Evolutionary conservation across 2,113 vertebrate species (phyloP), one percentile per base, ranked within the genome.

Genomic region (Merops nubicus): DNA sequence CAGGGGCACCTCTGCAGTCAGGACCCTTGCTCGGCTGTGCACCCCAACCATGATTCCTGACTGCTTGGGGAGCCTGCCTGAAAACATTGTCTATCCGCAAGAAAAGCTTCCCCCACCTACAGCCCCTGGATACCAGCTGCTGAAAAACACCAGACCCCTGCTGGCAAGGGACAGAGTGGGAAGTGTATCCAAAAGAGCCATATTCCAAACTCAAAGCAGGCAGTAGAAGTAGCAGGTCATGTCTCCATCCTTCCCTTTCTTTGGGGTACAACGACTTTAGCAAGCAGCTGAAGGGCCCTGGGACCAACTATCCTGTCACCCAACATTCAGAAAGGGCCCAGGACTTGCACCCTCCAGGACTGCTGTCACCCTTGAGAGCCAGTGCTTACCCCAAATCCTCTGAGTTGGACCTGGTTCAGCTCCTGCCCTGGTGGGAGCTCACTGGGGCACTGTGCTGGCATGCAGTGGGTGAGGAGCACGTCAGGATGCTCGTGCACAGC

Each of bases 381-480:
- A 1, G 1, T 43, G 12, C 28, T 31, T 28, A 19, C n/a, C 16
- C 31, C 12, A 88, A 81, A 8, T 5, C 23, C 36, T 54, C 72
- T 65, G 53, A 65, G 80, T 64, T 75, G 67, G 16, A 34, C 53
- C 11, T 38, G 22, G 9, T 56, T 8, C 43, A 47, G 31, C 47
- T 70, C 36, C 26, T 88, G 13, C 9, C 16, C 20, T 48, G 54
- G 4, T 29, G 21, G 12, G 38, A 64, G 68, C 72, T 33, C 43
- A 11, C 36, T 50, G 0, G 0, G 54, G 56, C 50, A 72, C 38
- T 2, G 1, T 19, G 18, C 15, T 45, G 63, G 21, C 7, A 0
- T 25, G 18, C 31, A 33, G 59, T 5, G 31, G 60, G 53, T 51
- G 31, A 68, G 6, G 26, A 73, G 45, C 50, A 68, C 11, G 0